Conservation (phyloP, 1,140 invertebrate genomes). For the Atta texana region DNA sequence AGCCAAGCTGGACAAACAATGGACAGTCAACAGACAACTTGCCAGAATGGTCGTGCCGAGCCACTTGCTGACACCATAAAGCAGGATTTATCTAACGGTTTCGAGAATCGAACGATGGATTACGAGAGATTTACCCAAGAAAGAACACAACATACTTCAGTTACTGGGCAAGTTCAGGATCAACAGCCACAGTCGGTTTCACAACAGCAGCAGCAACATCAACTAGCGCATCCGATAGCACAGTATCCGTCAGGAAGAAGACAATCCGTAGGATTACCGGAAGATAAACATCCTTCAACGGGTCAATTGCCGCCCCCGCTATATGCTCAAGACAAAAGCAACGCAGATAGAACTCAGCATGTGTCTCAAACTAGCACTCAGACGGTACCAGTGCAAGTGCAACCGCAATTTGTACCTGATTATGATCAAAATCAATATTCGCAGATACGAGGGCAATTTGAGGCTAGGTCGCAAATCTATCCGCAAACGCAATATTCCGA, state of each 20-base stretch:
- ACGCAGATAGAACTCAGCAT: slow-evolving; percentile 78
- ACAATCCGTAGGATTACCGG: slow-evolving; percentile 76
- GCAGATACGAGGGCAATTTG: slow-evolving; percentile 82
- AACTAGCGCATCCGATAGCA: slow-evolving; percentile 43
- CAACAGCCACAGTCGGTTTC: slow-evolving; percentile 18
- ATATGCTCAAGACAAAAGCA: slow-evolving; percentile 79
- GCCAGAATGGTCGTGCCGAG: slow-evolving; percentile 78
- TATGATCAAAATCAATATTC: slow-evolving; percentile 82
- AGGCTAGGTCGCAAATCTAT: slow-evolving; percentile 81
- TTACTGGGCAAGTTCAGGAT: slow-evolving; percentile 35
- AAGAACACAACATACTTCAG: slow-evolving; percentile 56
- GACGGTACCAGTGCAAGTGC: slow-evolving; percentile 82
- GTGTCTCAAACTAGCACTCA: slow-evolving; percentile 81
- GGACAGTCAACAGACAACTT: slow-evolving; percentile 75
- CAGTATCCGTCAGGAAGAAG: slow-evolving; percentile 73
- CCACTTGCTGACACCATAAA: slow-evolving; percentile 73
- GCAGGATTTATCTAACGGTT: slow-evolving; percentile 83
- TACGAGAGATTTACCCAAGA: slow-evolving; percentile 77
- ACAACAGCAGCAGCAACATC: slow-evolving; percentile 70
- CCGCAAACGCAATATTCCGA: slow-evolving; percentile 81
- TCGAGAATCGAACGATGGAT: slow-evolving; percentile 81
- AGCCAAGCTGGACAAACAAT: slow-evolving; percentile 69
- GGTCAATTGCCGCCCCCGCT: slow-evolving; percentile 79
- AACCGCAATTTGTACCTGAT: slow-evolving; percentile 81
- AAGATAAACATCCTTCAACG: slow-evolving; percentile 79